phyloP scores from a whole-genome alignment of 92 coral and sea anemone species.

The Micromussa lordhowensis region DNA sequence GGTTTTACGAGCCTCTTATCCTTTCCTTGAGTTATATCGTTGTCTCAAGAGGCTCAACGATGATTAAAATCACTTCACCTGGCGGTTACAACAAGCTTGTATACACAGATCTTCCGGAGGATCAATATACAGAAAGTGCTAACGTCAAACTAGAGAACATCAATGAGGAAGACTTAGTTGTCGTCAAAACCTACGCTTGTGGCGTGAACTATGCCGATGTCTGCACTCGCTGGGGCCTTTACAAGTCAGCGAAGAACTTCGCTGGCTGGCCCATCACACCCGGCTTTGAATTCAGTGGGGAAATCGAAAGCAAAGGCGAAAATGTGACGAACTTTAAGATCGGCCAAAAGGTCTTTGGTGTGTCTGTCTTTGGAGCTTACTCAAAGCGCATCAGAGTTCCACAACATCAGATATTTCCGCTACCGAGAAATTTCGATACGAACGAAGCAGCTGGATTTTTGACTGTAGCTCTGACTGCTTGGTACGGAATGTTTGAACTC shows the following conservation, averaged over 20 bases:
- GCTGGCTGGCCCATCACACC: constrained; percentile 99
- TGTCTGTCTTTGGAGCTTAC: constrained; percentile 91
- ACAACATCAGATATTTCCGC: constrained; percentile 74
- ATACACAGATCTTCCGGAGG: constrained; percentile 64
- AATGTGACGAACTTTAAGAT: constrained; percentile 84
- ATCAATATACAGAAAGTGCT: constrained; percentile 83
- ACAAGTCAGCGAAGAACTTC: constrained; percentile 88
- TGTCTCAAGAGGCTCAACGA: constrained; percentile 5
- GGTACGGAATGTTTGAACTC: constrained; percentile 96
- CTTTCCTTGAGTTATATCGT: no score
- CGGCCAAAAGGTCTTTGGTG: constrained; percentile 88
- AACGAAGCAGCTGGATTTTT: constrained; percentile 94
- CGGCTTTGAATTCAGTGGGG: constrained; percentile 98
- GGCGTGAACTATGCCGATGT: constrained; percentile 98
- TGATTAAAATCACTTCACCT: constrained; percentile 83
- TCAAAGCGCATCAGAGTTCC: constrained; percentile 88
- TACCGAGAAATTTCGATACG: constrained; percentile 76
- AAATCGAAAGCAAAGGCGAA: constrained; percentile 77
- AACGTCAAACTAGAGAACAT: constrained; percentile 64
- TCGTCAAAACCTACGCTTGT: constrained; percentile 79
- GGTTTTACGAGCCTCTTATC: no score
- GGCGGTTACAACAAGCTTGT: constrained; percentile 94
- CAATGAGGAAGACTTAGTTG: constrained; percentile 82
- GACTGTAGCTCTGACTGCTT: constrained; percentile 90
- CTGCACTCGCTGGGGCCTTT: constrained; percentile 95